These are phyloP conservation scores for Tachina grossa DNA, from an alignment of 2,888 invertebrate genomes.

Conservation along the genomic window DNA sequence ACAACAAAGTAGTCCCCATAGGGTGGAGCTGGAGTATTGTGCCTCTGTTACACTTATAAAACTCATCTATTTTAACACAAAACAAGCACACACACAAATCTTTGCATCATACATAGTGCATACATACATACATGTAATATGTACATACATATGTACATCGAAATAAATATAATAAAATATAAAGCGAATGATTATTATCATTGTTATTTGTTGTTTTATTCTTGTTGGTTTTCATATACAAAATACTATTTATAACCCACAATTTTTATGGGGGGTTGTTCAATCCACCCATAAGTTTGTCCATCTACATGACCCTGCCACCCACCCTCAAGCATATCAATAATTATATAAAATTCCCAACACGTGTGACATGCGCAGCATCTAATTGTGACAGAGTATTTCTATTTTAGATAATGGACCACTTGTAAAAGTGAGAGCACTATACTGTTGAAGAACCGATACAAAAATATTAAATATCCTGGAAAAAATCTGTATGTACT, in stretches of 20 bases:
- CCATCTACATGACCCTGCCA: slow-evolving; percentile 14
- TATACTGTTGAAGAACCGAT: not conserved
- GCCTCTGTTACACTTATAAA: slow-evolving; percentile 58
- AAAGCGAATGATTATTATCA: slow-evolving; percentile 51
- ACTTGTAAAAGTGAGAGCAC: slow-evolving; percentile 64
- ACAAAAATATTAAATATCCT: not conserved
- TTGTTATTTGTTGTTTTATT: slow-evolving; percentile 29
- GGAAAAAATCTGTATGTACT: slow-evolving; percentile 6
- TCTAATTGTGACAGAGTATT: slow-evolving; percentile 28
- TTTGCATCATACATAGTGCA: not conserved
- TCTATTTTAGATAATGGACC: slow-evolving; percentile 37
- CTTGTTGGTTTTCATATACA: slow-evolving; percentile 36
- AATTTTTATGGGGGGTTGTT: slow-evolving; percentile 45
- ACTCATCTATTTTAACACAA: slow-evolving; percentile 50
- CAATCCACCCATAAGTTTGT: slow-evolving; percentile 4
- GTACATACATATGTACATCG: not conserved
- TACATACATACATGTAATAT: not conserved
- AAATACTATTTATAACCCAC: slow-evolving; percentile 41
- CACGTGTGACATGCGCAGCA: slow-evolving; percentile 76
- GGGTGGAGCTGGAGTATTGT: slow-evolving; percentile 57
- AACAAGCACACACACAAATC: slow-evolving; percentile 23
- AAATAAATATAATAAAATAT: slow-evolving; percentile 6
- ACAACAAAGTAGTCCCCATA: slow-evolving; percentile 29
- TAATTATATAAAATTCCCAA: slow-evolving; percentile 76
- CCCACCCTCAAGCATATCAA: slow-evolving; percentile 76